Base-by-base conservation (phyloP, 2,797 vertebrate species). In the Sebastes kiyomatsui region DNA sequence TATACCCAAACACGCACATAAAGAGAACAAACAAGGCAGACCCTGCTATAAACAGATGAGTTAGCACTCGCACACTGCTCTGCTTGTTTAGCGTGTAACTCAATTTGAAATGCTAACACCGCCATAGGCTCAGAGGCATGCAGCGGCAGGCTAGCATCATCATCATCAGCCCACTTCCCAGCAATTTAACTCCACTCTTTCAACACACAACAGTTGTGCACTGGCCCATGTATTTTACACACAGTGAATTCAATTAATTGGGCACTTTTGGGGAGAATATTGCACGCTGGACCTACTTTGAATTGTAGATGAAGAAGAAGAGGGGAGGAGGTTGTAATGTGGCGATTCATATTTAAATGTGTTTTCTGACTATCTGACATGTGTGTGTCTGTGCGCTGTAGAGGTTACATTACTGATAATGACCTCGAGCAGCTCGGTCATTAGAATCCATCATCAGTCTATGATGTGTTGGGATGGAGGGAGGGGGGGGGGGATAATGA, bases 51-150 rank as follows among this genome's bases (percentile, higher is more conserved):
- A 91, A 92, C 81, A 91, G 87, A 86, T 84, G 81, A 85, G 73
- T 88, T 89, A 87, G 90, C 83, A 76, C 83, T 83, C 74, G 55
- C 56, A 7, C 81, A 12, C 76, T 77, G 65, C 85, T 84, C 86
- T 92, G 90, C 93, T 95, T 95, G 88, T 93, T 95, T 94, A 93
- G 93, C 78, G 81, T 92, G 91, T 94, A 95, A 93, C 92, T 95
- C 93, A 91, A 92, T 96, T 96, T 95, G 86, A 94, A 96, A 95
- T 94, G 93, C 93, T 94, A 95, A 95, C 94, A 92, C 54, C 61
- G 80, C 84, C 83, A 80, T 33, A 42, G 75, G 89, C 94, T 93
- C 87, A 60, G 87, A 91, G 92, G 86, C 88, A 89, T 74, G 86
- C 80, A 74, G 81, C 72, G 42, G 85, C 64, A 65, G 70, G 81